A percentile compares a stretch with the other conserved stretches of the same genome.
phyloP scores from a whole-genome alignment of 1,140 invertebrate genomes.

The Cotesia chilonis region DNA sequence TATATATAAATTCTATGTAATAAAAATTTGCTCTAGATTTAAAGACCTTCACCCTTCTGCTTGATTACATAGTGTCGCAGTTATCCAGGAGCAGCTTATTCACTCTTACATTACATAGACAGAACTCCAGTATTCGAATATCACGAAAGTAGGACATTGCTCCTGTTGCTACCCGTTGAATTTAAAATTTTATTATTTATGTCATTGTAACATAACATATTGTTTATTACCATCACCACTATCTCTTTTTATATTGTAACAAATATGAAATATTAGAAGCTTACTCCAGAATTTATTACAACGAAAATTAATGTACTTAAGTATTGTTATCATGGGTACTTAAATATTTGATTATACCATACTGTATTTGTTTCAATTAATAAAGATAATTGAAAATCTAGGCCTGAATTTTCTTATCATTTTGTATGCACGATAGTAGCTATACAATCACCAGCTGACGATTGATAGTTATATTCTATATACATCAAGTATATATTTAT shows the following conservation, averaged over 20 bases:
- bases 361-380: background rate
- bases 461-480: background rate
- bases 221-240: too few species aligned
- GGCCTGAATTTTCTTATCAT: background rate
- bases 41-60: slow-evolving; percentile 11
- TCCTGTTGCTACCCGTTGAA: slow-evolving; percentile 8
- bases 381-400: background rate
- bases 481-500: background rate
- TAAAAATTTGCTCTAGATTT: slow-evolving; percentile 5
- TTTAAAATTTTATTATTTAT: slow-evolving; percentile 1
- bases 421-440: slow-evolving; percentile 2
- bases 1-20: background rate
- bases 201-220: too few species aligned
- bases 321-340: too few species aligned
- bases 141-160: slow-evolving; percentile 11
- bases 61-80: background rate
- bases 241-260: too few species aligned
- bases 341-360: too few species aligned
- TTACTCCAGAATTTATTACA: too few species aligned
- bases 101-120: slow-evolving; percentile 5
- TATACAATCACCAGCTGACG: slow-evolving; percentile 7
- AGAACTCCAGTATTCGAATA: slow-evolving; percentile 8
- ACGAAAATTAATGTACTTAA: too few species aligned
- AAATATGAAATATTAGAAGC: too few species aligned
- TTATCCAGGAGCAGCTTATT: background rate